Conservation (phyloP, 2,797 vertebrate species). For the Austrolebias charrua region DNA sequence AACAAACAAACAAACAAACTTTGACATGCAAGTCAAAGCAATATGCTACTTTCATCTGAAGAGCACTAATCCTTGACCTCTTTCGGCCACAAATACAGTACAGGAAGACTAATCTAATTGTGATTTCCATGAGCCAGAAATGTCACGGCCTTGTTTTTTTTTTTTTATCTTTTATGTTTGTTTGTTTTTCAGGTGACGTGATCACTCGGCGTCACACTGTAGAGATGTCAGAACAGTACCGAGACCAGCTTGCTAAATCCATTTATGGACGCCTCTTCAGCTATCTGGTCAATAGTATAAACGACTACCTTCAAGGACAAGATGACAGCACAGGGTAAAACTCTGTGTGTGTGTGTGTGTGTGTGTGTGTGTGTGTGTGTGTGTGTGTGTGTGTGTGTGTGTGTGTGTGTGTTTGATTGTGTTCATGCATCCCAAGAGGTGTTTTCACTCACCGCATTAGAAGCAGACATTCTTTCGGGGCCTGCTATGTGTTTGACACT, state of each 20-base stretch:
- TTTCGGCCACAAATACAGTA: background rate
- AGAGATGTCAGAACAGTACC: constrained; percentile 86
- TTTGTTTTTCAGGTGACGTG: constrained; percentile 81
- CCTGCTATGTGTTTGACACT: constrained; percentile 4
- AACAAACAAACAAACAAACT: no score
- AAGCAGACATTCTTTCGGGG: constrained; percentile 4
- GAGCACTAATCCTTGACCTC: background rate
- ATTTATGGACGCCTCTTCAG: constrained; percentile 92
- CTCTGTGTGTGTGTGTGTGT: background rate
- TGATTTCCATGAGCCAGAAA: background rate
- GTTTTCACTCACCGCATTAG: constrained; percentile 2
- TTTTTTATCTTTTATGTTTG: background rate
- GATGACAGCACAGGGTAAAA: constrained; percentile 84
- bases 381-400: constrained; percentile 8
- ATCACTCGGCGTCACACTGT: constrained; percentile 85
- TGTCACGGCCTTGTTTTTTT: background rate
- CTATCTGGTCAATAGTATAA: constrained; percentile 88
- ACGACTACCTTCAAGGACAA: constrained; percentile 86
- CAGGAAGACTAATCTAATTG: background rate
- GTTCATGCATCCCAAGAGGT: background rate
- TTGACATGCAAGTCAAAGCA: no score
- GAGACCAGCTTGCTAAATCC: constrained; percentile 90
- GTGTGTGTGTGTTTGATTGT: constrained; percentile 6
- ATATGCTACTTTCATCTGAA: background rate
- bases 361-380: constrained; percentile 9